These are phyloP conservation scores for Tangara arthus DNA, from an alignment of 2,797 vertebrate species.

Conservation along the genomic window DNA sequence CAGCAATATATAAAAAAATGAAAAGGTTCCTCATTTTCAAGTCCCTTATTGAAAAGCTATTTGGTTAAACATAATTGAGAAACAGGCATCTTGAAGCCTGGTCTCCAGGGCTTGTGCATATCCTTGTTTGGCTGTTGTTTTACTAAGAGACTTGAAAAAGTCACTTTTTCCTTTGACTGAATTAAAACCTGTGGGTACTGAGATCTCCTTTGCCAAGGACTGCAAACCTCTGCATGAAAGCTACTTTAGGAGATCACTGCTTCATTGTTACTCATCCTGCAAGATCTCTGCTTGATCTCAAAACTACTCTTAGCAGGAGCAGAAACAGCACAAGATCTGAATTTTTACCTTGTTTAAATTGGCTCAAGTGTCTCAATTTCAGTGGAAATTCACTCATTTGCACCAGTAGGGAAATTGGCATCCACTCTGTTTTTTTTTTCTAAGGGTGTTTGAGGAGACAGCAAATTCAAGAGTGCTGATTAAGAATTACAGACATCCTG, in stretches of 20 bases:
- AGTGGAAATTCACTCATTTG: background rate
- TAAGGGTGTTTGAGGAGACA: background rate
- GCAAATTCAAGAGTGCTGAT: background rate
- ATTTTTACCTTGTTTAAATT: conserved; percentile 1
- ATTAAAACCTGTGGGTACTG: background rate
- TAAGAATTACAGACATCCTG: background rate
- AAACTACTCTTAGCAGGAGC: background rate
- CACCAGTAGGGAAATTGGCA: background rate
- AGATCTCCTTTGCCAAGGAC: background rate
- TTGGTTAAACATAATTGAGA: background rate
- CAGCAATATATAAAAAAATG: background rate
- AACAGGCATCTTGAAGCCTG: background rate
- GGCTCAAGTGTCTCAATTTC: background rate
- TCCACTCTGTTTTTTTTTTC: background rate
- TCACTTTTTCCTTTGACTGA: background rate
- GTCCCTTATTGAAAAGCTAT: background rate
- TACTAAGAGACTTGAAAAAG: background rate
- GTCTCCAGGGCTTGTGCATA: background rate
- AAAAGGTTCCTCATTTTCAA: conserved; percentile 12
- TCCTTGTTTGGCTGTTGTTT: background rate
- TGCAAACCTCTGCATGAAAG: background rate
- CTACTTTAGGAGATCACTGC: background rate
- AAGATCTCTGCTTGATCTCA: background rate
- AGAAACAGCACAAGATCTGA: background rate
- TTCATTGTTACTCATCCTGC: background rate